phyloP scores from a whole-genome alignment of 2,888 invertebrate genomes.

The Protodeltote pygarga region DNA sequence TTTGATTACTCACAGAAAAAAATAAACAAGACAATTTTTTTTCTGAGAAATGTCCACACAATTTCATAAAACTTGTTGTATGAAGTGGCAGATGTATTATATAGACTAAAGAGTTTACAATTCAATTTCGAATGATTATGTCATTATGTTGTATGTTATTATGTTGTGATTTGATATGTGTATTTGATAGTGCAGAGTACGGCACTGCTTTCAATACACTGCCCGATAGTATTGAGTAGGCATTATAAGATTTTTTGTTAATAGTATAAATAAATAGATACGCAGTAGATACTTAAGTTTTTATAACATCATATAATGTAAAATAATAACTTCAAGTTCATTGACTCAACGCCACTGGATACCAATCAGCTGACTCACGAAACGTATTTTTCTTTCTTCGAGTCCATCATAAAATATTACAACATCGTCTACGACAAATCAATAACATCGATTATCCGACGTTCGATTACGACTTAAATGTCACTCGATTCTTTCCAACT shows the following conservation, averaged over 20 bases:
- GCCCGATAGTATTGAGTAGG: conserved; percentile 1
- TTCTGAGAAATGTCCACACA: conserved; percentile 9
- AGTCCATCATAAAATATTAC: conserved; percentile 14
- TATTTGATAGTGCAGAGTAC: conserved; percentile 30
- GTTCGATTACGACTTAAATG: conserved; percentile 33
- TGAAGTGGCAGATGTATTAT: conserved; percentile 5
- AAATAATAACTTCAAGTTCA: too few relatives aligned
- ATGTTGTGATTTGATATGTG: conserved; percentile 27
- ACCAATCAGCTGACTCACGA: conserved; percentile 23
- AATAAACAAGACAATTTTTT: conserved; percentile 33
- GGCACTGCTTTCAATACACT: conserved; percentile 21
- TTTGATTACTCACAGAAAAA: conserved; percentile 41
- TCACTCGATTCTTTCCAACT: conserved; percentile 37
- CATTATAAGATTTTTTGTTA: conserved; percentile 4
- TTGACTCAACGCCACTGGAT: too few relatives aligned
- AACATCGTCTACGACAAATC: conserved; percentile 11
- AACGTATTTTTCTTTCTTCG: conserved; percentile 8
- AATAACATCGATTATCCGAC: conserved; percentile 26
- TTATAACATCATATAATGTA: too few relatives aligned
- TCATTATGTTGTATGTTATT: too few relatives aligned
- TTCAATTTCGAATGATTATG: too few relatives aligned
- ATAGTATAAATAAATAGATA: background rate
- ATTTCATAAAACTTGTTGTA: conserved; percentile 10
- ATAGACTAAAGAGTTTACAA: background rate
- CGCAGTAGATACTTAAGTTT: too few relatives aligned